Evolutionary conservation across 2,888 invertebrate species (phyloP).

Genomic region (Cenopis cana): DNA sequence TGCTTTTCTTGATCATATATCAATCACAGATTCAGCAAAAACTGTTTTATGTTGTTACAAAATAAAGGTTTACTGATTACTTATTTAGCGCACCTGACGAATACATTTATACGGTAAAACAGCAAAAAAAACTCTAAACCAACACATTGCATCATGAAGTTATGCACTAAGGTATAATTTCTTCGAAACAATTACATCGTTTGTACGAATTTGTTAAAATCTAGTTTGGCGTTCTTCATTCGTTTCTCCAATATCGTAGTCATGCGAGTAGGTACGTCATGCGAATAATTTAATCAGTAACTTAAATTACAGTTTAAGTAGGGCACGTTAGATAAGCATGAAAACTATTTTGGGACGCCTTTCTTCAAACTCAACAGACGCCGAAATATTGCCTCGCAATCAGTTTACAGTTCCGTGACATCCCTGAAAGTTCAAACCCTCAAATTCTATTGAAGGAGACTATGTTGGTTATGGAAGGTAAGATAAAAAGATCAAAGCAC

Average conservation of each 20-base stretch:
- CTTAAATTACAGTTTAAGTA: neutral
- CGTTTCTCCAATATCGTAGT: neutral
- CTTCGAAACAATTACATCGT: slow-evolving; percentile 21
- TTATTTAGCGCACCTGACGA: neutral
- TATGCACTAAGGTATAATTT: slow-evolving; percentile 20
- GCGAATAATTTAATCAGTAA: slow-evolving; percentile 1
- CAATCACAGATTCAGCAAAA: too few species aligned
- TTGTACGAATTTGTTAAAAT: neutral
- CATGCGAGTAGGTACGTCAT: neutral
- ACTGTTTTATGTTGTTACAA: neutral
- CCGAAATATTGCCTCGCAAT: neutral
- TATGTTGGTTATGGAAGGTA: neutral
- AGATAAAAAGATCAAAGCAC: neutral
- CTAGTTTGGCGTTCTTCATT: neutral
- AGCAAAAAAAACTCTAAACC: slow-evolving; percentile 15
- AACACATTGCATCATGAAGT: slow-evolving; percentile 25
- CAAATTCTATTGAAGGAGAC: neutral
- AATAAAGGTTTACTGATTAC: neutral
- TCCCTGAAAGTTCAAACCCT: neutral
- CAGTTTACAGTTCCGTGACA: neutral
- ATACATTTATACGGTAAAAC: neutral
- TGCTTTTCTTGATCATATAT: too few species aligned
- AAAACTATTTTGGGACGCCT: slow-evolving; percentile 2
- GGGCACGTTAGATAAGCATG: neutral
- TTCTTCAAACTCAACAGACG: neutral